Evolutionary conservation across 2,113 vertebrate species (phyloP).

Genomic region (Macroglossus sobrinus): DNA sequence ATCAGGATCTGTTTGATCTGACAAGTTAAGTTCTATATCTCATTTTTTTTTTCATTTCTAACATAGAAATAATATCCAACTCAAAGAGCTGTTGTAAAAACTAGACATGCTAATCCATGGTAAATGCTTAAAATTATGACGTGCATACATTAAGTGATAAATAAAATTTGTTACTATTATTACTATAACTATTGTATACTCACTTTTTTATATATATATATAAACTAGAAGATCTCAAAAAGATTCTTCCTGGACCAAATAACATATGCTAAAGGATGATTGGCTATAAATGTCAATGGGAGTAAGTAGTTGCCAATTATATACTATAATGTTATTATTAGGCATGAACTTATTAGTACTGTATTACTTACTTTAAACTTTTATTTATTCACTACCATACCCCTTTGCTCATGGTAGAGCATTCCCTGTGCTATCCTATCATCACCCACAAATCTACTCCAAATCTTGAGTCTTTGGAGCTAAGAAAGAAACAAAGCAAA

Average conservation of each 20-base stretch:
- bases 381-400: not conserved
- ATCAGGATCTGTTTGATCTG: not conserved
- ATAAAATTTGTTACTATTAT: not conserved
- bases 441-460: not conserved
- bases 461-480: not conserved
- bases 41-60: not conserved
- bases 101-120: not conserved
- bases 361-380: not conserved
- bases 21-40: not conserved
- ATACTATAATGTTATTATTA: not conserved
- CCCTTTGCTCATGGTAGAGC: not conserved
- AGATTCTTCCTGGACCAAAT: not conserved
- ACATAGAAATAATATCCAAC: not conserved
- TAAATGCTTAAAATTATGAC: not conserved
- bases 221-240: not conserved
- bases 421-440: not conserved
- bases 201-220: too few species aligned
- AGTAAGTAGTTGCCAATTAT: not conserved
- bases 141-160: not conserved
- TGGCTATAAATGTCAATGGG: not conserved
- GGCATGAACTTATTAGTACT: not conserved
- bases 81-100: not conserved
- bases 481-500: not conserved
- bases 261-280: not conserved
- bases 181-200: not conserved